A percentile compares a stretch with the other conserved stretches of the same genome.
phyloP scores from a whole-genome alignment of 2,888 invertebrate species.

The Ormyrus nitidulus region DNA sequence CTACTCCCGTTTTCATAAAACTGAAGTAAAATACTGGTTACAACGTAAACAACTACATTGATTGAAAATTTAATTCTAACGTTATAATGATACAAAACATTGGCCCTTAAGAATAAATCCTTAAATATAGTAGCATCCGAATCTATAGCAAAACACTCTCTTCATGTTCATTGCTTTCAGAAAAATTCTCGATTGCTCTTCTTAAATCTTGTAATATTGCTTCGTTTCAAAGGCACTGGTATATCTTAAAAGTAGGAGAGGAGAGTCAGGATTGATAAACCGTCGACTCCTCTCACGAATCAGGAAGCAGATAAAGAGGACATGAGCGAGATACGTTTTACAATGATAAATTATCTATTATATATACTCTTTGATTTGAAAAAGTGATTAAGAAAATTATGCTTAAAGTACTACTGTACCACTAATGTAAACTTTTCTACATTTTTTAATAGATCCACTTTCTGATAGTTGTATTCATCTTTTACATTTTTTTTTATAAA shows the following conservation, averaged over 20 bases:
- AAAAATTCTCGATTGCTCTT: slow-evolving; percentile 13
- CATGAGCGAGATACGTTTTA: slow-evolving; percentile 2
- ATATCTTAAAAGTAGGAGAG: slow-evolving; percentile 37
- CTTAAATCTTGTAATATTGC: slow-evolving; percentile 22
- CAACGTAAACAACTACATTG: background rate
- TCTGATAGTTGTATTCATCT: no score
- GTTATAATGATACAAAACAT: background rate
- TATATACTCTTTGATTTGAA: no score
- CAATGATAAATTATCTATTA: no score
- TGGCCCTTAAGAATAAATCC: no score
- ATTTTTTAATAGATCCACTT: no score
- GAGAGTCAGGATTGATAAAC: slow-evolving; percentile 2
- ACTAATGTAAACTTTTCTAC: no score
- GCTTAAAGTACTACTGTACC: no score
- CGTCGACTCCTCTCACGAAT: background rate
- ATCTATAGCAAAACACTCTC: background rate
- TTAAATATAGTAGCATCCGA: slow-evolving; percentile 5
- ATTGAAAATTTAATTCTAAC: slow-evolving; percentile 7
- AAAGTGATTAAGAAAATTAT: no score
- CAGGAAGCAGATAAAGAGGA: slow-evolving; percentile 1
- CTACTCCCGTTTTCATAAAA: slow-evolving; percentile 1
- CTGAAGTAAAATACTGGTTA: background rate
- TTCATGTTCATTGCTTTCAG: background rate
- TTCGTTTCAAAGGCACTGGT: slow-evolving; percentile 49
- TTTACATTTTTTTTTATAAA: no score